Evolutionary conservation across 2,797 vertebrate genomes (phyloP), one percentile per base, ranked within the genome.

Genomic region (Typhlichthys subterraneus): DNA sequence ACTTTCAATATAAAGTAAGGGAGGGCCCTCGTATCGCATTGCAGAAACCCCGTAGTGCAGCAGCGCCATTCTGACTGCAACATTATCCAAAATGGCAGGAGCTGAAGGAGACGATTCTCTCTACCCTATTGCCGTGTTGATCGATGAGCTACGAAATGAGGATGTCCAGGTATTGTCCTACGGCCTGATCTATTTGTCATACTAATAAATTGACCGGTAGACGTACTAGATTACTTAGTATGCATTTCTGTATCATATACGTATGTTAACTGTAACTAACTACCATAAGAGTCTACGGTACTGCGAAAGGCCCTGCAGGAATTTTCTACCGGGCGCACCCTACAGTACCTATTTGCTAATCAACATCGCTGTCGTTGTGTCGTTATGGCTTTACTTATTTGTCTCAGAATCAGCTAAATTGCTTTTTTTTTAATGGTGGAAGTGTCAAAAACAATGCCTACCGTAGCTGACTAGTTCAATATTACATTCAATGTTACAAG

Each of bases 21-120:
- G 70, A 61, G 79, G 84, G 57, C 82, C 84, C 72, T 86, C 74
- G 65, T 65, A 56, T 48, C 69, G 76, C 63, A 45, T 56, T 42
- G 66, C 79, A 79, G 88, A 91, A 90, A 91, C 89, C 92, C 92
- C 89, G 87, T 91, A 90, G 84, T 67, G 63, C 72, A 65, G 72
- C 73, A 73, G 13, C 45, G 84, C 90, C 85, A 90, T 90, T 89
- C 86, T 82, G 80, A 46, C 74, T 72, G 65, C 70, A 79, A 71
- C 62, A 81, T 58, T 65, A 72, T 88, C 85, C 86, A 93, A 93
- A 92, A 95, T 95, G 94, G 94, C 94, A 74, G 94, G 93, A 90
- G 93, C 94, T 60, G 94, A 94, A 73, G 93, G 94, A 89, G 94
- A 95, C 74, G 94, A 95, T 59, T 95, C 94, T 66, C 92, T 95